Conservation (phyloP, 2,113 vertebrate genomes). For the Sturnus vulgaris region DNA sequence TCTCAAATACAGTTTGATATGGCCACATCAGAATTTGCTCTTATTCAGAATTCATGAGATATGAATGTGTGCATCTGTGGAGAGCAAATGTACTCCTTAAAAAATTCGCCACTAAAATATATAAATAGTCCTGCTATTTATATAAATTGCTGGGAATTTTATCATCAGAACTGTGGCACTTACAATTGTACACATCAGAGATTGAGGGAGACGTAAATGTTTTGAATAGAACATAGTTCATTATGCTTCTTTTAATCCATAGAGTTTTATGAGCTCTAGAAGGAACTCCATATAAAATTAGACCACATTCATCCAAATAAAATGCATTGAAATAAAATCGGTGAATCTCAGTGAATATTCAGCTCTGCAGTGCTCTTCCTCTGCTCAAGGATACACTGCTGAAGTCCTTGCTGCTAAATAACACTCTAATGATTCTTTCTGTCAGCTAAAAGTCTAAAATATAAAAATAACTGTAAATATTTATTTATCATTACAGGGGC, state of each 20-base stretch:
- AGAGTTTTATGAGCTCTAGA: neutral
- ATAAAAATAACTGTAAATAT: constrained; percentile 5
- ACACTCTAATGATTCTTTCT: neutral
- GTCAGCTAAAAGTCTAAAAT: neutral
- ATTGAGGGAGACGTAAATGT: neutral
- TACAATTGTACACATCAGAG: neutral
- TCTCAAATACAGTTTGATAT: neutral
- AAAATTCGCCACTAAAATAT: neutral
- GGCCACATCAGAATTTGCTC: neutral
- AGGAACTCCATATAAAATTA: neutral
- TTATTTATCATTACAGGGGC: neutral
- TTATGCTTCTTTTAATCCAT: neutral
- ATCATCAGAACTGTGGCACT: neutral
- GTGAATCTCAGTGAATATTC: neutral
- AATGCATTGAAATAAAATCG: neutral
- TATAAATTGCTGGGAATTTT: neutral
- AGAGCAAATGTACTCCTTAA: neutral
- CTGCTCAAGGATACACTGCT: neutral
- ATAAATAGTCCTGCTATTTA: neutral
- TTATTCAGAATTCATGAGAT: neutral
- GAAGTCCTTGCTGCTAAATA: neutral
- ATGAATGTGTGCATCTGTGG: neutral
- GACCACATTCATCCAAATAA: neutral
- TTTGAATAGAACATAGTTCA: neutral
- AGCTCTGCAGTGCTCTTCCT: neutral